These are phyloP conservation scores for Catalaphyllia jardinei DNA, from an alignment of 64 coral and sea anemone genomes.

Conservation along the genomic window DNA sequence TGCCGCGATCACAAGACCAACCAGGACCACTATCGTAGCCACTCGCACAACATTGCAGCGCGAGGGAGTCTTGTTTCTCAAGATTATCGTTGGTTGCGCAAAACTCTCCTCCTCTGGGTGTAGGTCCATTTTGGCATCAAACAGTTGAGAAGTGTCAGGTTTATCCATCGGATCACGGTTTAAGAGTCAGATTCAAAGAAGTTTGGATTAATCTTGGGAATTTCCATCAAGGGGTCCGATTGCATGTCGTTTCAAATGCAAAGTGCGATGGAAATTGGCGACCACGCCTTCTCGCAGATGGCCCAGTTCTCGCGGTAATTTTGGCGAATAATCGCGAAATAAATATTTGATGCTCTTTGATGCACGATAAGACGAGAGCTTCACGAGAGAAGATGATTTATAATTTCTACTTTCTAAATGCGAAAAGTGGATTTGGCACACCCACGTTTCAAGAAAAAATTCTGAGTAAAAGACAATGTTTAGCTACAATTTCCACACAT, in stretches of 20 bases:
- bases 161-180: slow-evolving; percentile 15
- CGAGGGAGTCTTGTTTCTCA: not conserved
- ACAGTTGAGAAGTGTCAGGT: slow-evolving; percentile 44
- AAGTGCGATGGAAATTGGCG: slow-evolving; percentile 6
- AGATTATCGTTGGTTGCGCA: slow-evolving; percentile 48
- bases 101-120: slow-evolving; percentile 67
- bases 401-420: too few species aligned
- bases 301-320: not conserved
- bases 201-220: slow-evolving; percentile 20
- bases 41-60: slow-evolving; percentile 35
- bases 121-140: slow-evolving; percentile 89
- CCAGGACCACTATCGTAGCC: slow-evolving; percentile 48
- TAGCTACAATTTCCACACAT: too few species aligned
- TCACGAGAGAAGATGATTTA: not conserved
- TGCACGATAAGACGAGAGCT: not conserved
- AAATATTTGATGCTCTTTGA: too few species aligned
- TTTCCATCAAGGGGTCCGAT: not conserved
- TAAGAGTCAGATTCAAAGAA: slow-evolving; percentile 26
- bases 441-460: not conserved
- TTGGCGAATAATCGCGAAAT: not conserved
- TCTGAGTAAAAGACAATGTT: too few species aligned
- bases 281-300: slow-evolving; percentile 15
- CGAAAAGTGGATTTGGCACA: not conserved
- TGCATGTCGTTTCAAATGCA: not conserved
- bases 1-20: slow-evolving; percentile 57